Conservation (phyloP, 2,888 invertebrate genomes). For the Amblyteles armatorius region DNA sequence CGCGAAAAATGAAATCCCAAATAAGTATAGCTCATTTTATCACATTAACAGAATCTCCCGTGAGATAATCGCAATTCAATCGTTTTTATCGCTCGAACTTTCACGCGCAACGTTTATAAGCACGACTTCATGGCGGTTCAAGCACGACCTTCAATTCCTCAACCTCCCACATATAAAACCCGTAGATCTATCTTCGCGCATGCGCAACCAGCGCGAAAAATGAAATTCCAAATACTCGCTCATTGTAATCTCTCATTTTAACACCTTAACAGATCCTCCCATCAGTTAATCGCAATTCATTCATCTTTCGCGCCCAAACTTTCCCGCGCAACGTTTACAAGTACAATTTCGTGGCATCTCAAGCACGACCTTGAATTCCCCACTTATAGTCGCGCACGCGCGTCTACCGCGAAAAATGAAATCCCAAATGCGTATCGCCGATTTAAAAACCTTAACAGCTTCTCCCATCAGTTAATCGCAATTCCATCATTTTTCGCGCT, state of each 20-base stretch:
- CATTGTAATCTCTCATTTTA: no score
- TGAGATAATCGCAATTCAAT: background rate
- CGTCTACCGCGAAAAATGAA: background rate
- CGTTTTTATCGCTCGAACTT: background rate
- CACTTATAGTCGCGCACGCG: background rate
- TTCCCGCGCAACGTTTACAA: background rate
- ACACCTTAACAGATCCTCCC: no score
- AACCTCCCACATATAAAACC: no score
- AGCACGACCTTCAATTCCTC: constrained; percentile 46
- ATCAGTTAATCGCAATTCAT: background rate
- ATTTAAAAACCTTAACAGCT: no score
- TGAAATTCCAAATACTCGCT: background rate
- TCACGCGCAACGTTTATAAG: background rate
- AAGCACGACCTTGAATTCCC: constrained; percentile 53
- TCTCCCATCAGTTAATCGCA: background rate
- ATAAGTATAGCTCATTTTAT: no score
- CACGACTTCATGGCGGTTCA: background rate
- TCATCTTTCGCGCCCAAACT: background rate
- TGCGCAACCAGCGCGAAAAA: background rate
- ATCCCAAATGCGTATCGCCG: background rate
- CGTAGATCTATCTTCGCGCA: no score
- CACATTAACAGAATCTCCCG: no score
- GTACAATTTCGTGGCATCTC: background rate
- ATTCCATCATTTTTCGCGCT: background rate
- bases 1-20: background rate